Conservation (phyloP, 2,888 invertebrate species). For the Dromius quadrimaculatus region DNA sequence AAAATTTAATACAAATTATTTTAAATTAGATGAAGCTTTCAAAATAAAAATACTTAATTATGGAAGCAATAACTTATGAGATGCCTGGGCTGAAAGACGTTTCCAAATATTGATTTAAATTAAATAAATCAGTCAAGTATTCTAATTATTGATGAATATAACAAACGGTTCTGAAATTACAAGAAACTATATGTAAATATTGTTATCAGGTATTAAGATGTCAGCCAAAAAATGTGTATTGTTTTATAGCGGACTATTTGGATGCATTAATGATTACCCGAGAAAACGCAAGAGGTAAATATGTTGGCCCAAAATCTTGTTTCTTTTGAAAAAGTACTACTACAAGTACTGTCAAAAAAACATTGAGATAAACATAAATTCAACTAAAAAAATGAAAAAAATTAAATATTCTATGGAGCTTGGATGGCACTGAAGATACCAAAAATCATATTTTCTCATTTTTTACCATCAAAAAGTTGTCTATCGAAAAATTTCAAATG, state of each 20-base stretch:
- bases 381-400: too few species aligned
- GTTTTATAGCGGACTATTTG: slow-evolving; percentile 78
- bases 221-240: slow-evolving; percentile 74
- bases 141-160: not conserved
- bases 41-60: too few species aligned
- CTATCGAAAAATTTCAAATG: not conserved
- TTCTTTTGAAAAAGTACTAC: not conserved
- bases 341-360: not conserved
- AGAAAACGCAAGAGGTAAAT: slow-evolving; percentile 68
- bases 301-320: not conserved
- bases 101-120: too few species aligned
- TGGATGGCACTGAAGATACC: too few species aligned
- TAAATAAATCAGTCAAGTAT: too few species aligned
- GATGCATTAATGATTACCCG: slow-evolving; percentile 75
- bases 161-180: too few species aligned
- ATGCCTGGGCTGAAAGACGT: too few species aligned
- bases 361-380: not conserved
- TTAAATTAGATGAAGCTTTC: not conserved
- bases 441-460: too few species aligned
- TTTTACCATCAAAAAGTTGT: too few species aligned
- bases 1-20: slow-evolving; percentile 9
- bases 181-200: slow-evolving; percentile 6
- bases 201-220: slow-evolving; percentile 73
- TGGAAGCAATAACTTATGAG: too few species aligned
- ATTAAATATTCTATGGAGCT: too few species aligned